Base-by-base conservation (phyloP, 1,140 invertebrate species). In the Plectus sambesii region DNA sequence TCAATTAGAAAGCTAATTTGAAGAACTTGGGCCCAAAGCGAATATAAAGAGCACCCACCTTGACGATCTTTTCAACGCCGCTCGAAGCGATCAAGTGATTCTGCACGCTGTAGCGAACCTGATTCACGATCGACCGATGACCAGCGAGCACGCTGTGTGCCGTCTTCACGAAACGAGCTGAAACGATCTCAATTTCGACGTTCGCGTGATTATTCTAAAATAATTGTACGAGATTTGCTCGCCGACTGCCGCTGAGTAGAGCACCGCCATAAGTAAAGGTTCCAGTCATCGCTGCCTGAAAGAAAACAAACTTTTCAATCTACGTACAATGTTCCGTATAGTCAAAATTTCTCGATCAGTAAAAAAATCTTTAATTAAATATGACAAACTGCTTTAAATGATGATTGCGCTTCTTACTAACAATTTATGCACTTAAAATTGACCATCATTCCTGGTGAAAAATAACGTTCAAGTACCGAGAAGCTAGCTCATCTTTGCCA, bases 21-120 rank as follows among this genome's bases (percentile, higher is more conserved):
- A n/a, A n/a, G n/a, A n/a, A n/a, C n/a, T n/a, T n/a, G n/a, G n/a
- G n/a, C n/a, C n/a, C n/a, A n/a, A n/a, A n/a, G n/a, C n/a, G n/a
- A n/a, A 42, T 5, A 5, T 6, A 42, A 20, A 23, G 30, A 6
- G 12, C 43, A 68, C 71, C 71, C 55, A 82, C 82, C 76, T 92
- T 93, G n/a, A 94, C 82, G 56, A 92, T 81, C 75, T 94, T 93
- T 61, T 93, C 88, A 5, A 94, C 87, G 15, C 88, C 88, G 1
- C 87, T 89, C 0, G 87, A 89, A 2, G 87, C 85, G 26, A 93
- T 78, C 1, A 89, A 72, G 62, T 82, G 82, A 66, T 83, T 85
- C 17, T 81, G 73, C 29, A 78, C 77, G 70, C 88, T 89, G 63
- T 84, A 94, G 3, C 87, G 78, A 27, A 92, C 87, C 78, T 94